Percentiles rank a stretch among this genome's conserved stretches.
Evolutionary conservation across 2,888 invertebrate genomes (phyloP).

Genomic region (Andrena camellia): DNA sequence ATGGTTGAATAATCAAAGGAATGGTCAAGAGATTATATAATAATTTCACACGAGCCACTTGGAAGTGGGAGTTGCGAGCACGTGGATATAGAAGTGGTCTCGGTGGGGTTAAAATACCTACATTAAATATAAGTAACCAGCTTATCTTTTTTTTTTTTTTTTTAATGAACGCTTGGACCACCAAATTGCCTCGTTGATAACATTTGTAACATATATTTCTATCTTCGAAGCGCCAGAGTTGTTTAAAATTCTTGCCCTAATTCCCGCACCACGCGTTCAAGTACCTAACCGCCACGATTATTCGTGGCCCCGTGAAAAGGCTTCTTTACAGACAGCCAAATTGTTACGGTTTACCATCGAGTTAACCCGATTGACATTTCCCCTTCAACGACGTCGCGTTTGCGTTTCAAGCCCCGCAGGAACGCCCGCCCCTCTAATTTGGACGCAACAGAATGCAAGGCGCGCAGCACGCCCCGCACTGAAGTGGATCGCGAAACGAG

Average conservation of each 20-base stretch:
- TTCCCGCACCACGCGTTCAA: not conserved
- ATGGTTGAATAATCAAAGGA: no score
- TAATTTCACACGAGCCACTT: no score
- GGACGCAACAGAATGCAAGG: conserved; percentile 35
- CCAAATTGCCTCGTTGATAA: no score
- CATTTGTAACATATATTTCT: no score
- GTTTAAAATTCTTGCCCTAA: not conserved
- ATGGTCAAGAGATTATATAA: no score
- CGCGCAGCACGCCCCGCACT: not conserved
- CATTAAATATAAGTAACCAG: no score
- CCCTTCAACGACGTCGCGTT: conserved; percentile 35
- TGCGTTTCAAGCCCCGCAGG: conserved; percentile 5
- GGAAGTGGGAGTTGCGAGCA: no score
- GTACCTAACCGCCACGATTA: conserved; percentile 11
- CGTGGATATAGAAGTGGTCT: no score
- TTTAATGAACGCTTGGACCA: no score
- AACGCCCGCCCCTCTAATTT: conserved; percentile 19
- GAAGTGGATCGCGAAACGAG: conserved; percentile 24
- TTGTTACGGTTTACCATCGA: conserved; percentile 23
- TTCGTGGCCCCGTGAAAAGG: conserved; percentile 8
- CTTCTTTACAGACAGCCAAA: conserved; percentile 1
- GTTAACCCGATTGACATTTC: conserved; percentile 30
- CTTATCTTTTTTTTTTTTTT: no score
- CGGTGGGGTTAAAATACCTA: no score
- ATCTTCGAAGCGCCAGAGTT: not conserved